Evolutionary conservation across 2,888 invertebrate species (phyloP).

Genomic region (Conops quadrifasciatus): DNA sequence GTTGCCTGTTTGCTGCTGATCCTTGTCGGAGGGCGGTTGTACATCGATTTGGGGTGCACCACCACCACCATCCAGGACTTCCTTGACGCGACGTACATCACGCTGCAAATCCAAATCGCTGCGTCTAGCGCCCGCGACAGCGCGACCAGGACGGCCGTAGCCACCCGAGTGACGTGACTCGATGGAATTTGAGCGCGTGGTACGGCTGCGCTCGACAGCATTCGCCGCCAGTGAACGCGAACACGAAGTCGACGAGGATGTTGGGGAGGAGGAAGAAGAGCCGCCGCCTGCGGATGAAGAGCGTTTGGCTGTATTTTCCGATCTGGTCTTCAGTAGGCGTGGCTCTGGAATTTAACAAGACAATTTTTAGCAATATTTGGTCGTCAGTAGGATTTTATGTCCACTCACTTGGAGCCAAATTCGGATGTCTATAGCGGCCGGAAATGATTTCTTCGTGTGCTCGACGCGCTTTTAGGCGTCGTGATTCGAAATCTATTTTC

Average conservation of each 20-base stretch:
- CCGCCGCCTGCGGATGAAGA: conserved; percentile 14
- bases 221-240: conserved; percentile 48
- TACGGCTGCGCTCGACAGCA: conserved; percentile 52
- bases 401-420: conserved; percentile 60
- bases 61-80: conserved; percentile 42
- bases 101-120: conserved; percentile 61
- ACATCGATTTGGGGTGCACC: conserved; percentile 59
- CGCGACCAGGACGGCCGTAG: conserved; percentile 54
- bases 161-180: conserved; percentile 60
- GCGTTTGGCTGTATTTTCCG: conserved; percentile 17
- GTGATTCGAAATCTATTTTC: conserved; percentile 64
- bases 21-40: conserved; percentile 56
- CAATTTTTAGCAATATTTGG: conserved; percentile 6
- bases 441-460: conserved; percentile 65
- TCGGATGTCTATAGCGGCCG: conserved; percentile 64
- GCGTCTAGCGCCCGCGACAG: conserved; percentile 59
- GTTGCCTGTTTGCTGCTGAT: conserved; percentile 36
- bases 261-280: conserved; percentile 54
- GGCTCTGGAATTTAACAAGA: conserved; percentile 41
- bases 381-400: neutral
- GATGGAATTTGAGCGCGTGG: conserved; percentile 61
- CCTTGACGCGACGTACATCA: conserved; percentile 56
- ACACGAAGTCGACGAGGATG: conserved; percentile 55
- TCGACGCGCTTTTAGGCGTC: conserved; percentile 63
- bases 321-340: conserved; percentile 45